These are phyloP conservation scores for Tipula confusa DNA, from an alignment of 2,888 invertebrate species.

Conservation along the genomic window DNA sequence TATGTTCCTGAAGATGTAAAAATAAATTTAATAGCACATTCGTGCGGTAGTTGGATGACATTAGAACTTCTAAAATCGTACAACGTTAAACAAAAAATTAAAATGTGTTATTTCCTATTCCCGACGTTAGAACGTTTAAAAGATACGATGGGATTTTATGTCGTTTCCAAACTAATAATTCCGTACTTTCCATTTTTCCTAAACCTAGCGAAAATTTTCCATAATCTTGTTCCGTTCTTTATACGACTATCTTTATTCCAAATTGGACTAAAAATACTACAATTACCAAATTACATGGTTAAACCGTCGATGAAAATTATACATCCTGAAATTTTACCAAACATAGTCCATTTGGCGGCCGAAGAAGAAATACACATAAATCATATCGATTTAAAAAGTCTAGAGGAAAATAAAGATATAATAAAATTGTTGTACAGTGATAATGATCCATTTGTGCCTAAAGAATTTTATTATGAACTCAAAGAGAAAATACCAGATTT, in stretches of 20 bases:
- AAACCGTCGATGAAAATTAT: constrained; percentile 38
- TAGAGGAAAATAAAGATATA: constrained; percentile 54
- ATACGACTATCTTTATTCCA: not conserved
- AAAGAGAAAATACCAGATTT: constrained; percentile 54
- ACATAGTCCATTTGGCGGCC: constrained; percentile 60
- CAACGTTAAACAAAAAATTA: constrained; percentile 54
- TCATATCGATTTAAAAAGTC: constrained; percentile 56
- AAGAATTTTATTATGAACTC: constrained; percentile 60
- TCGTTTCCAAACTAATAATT: not conserved
- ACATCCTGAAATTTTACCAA: constrained; percentile 54
- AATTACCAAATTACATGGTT: not conserved
- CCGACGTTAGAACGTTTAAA: constrained; percentile 85
- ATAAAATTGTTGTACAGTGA: constrained; percentile 70
- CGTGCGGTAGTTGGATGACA: constrained; percentile 82
- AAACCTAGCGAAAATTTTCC: not conserved
- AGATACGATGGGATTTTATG: constrained; percentile 48
- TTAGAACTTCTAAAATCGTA: constrained; percentile 65
- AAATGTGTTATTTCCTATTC: constrained; percentile 70
- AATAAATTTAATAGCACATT: constrained; percentile 82
- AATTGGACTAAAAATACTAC: not conserved
- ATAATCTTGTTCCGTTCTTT: not conserved
- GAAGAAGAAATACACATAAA: constrained; percentile 68
- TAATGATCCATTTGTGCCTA: constrained; percentile 73
- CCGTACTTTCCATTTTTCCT: not conserved
- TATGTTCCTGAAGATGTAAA: constrained; percentile 67